Conservation (phyloP, 1,140 invertebrate species). For the Potamilus streckersoni region DNA sequence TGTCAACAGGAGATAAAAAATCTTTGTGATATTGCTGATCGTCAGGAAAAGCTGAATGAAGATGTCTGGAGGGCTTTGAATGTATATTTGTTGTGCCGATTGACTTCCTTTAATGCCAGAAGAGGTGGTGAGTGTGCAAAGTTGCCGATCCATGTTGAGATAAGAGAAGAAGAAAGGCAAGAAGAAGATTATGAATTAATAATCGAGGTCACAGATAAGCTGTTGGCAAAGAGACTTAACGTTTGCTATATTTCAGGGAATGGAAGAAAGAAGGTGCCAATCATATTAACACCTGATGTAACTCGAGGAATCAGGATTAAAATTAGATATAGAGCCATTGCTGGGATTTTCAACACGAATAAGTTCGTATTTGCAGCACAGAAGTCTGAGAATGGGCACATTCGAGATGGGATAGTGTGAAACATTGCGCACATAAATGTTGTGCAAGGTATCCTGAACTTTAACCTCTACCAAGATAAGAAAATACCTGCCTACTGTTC, state of each 20-base stretch:
- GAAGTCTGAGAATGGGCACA: not conserved
- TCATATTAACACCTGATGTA: slow-evolving; percentile 13
- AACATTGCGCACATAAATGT: not conserved
- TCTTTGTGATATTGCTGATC: too few relatives aligned
- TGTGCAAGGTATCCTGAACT: not conserved
- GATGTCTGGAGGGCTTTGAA: too few relatives aligned
- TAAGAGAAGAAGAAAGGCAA: not conserved
- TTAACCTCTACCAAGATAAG: slow-evolving; percentile 13
- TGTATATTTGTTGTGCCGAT: not conserved
- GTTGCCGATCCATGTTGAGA: not conserved
- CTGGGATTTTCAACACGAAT: slow-evolving; percentile 1
- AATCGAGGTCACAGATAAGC: not conserved
- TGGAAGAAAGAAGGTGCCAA: slow-evolving; percentile 8
- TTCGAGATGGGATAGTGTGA: slow-evolving; percentile 18
- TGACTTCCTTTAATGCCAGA: slow-evolving; percentile 12
- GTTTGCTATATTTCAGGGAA: slow-evolving; percentile 13
- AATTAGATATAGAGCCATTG: slow-evolving; percentile 3
- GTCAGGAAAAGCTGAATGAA: too few relatives aligned
- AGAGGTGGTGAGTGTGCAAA: slow-evolving; percentile 19
- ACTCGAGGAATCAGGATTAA: slow-evolving; percentile 3
- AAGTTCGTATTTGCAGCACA: slow-evolving; percentile 13
- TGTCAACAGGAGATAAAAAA: too few relatives aligned
- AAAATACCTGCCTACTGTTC: slow-evolving; percentile 13
- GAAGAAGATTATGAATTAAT: slow-evolving; percentile 14
- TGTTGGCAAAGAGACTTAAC: slow-evolving; percentile 8